These are phyloP conservation scores for Cepaea hortensis DNA, from an alignment of 2,888 invertebrate species.

Conservation along the genomic window DNA sequence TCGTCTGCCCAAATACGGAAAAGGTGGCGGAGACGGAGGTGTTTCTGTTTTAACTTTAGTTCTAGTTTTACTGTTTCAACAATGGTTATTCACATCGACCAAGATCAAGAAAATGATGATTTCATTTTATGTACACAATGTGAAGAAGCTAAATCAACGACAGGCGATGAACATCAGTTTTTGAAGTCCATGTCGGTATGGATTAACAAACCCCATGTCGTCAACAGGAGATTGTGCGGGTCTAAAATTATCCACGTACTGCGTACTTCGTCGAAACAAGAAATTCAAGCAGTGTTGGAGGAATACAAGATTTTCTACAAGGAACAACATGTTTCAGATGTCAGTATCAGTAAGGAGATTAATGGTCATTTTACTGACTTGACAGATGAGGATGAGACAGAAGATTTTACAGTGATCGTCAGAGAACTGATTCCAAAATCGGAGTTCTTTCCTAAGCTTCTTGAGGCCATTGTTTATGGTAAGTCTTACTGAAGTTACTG, in stretches of 20 bases:
- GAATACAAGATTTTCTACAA: background rate
- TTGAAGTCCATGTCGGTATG: conserved; percentile 62
- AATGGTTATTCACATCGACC: no score
- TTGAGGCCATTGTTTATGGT: conserved; percentile 64
- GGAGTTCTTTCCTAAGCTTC: conserved; percentile 57
- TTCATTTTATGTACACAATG: conserved; percentile 1
- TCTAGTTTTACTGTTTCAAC: no score
- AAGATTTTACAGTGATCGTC: conserved; percentile 52
- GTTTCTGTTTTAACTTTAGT: no score
- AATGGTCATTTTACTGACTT: conserved; percentile 16
- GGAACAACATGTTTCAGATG: background rate
- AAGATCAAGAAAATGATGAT: no score
- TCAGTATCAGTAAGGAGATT: background rate
- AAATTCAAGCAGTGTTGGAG: background rate
- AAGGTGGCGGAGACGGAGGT: no score
- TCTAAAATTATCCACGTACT: conserved; percentile 52
- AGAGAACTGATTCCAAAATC: conserved; percentile 63
- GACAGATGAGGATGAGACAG: background rate
- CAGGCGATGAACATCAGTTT: conserved; percentile 52
- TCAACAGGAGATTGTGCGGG: conserved; percentile 66
- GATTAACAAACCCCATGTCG: conserved; percentile 71
- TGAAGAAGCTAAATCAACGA: conserved; percentile 24
- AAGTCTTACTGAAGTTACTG: background rate
- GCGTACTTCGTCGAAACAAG: background rate
- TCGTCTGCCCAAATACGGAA: no score